phyloP scores from a whole-genome alignment of 2,113 vertebrate species.

The Rostratula benghalensis region DNA sequence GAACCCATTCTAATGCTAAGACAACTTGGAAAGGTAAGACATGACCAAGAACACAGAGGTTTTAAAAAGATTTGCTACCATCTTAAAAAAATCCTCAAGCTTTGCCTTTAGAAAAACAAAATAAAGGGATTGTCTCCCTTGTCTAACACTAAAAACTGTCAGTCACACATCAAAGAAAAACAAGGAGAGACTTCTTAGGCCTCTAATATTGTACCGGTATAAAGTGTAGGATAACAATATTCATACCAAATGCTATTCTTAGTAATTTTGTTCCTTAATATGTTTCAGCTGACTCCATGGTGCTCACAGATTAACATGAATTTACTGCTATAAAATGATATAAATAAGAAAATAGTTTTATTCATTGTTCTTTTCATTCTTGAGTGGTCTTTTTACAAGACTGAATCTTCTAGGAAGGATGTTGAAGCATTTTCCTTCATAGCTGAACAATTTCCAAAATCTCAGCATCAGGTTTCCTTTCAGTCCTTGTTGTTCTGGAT shows the following conservation, averaged over 20 bases:
- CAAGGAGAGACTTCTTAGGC: background rate
- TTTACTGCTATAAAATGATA: background rate
- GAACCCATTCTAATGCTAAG: background rate
- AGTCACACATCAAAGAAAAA: background rate
- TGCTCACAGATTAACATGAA: background rate
- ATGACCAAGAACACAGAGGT: background rate
- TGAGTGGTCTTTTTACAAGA: background rate
- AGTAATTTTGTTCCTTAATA: background rate
- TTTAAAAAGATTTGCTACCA: background rate
- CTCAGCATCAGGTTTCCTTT: background rate
- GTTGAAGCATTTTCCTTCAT: background rate
- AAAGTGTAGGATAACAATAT: background rate
- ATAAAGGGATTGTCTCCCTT: background rate
- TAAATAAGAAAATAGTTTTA: background rate
- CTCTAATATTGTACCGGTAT: background rate
- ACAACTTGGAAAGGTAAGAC: conserved; percentile 30
- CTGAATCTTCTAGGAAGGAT: background rate
- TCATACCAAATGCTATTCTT: background rate
- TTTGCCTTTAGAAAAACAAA: background rate
- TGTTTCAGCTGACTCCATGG: background rate
- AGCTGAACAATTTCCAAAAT: background rate
- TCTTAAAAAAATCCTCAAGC: background rate
- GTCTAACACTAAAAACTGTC: background rate
- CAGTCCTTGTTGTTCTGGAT: background rate
- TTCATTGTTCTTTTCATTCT: background rate